A percentile compares a stretch with the other conserved stretches of the same genome.
Conservation (phyloP, 2,797 vertebrate genomes). For the Poliocrania exsul region DNA sequence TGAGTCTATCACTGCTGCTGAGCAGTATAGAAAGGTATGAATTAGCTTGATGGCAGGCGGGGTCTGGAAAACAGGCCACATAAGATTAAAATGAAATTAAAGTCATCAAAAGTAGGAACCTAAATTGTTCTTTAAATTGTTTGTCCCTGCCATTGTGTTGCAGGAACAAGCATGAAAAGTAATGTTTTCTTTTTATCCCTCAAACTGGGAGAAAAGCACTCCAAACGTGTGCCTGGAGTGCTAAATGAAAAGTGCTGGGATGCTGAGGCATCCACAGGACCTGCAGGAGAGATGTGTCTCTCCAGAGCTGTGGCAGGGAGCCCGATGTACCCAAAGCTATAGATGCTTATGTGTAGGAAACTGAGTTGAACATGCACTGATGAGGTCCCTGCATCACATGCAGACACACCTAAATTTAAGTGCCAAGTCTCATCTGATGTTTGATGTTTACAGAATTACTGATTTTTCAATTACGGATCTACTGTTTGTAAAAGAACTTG, state of each 20-base stretch:
- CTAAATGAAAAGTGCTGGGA: not conserved
- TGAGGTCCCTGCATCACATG: not conserved
- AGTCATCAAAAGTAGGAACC: not conserved
- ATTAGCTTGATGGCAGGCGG: not conserved
- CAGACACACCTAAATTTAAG: not conserved
- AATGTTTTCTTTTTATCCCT: not conserved
- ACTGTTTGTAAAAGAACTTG: not conserved
- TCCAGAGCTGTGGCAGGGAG: fast-evolving
- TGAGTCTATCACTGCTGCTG: not conserved
- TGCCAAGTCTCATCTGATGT: not conserved
- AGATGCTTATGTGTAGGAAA: not conserved
- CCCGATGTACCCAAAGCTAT: not conserved
- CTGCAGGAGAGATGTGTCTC: not conserved
- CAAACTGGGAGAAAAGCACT: not conserved
- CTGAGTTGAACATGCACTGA: fast-evolving
- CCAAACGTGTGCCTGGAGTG: too few relatives aligned
- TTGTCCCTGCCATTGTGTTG: not conserved
- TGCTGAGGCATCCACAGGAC: not conserved
- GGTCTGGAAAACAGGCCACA: not conserved
- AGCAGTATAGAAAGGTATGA: not conserved
- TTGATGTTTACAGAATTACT: not conserved
- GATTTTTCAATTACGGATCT: not conserved
- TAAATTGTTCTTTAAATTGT: not conserved
- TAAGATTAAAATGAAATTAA: not conserved
- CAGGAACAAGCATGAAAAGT: not conserved